phyloP scores from a whole-genome alignment of 2,888 invertebrate species.

The Agrotis exclamationis region DNA sequence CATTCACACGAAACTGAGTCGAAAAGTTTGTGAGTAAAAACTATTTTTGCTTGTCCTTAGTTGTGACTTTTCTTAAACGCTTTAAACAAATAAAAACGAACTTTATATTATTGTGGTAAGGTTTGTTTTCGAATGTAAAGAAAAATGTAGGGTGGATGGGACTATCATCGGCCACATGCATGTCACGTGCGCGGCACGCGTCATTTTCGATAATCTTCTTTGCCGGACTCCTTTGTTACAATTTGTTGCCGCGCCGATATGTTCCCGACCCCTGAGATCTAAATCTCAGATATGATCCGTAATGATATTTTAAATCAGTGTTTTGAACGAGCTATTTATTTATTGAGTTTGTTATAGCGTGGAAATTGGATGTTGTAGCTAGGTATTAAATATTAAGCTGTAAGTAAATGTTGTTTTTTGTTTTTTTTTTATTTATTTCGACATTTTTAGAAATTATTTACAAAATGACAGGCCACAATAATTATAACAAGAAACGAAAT shows the following conservation, averaged over 20 bases:
- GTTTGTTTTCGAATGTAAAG: slow-evolving; percentile 61
- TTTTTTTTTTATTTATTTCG: not conserved
- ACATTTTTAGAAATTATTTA: not conserved
- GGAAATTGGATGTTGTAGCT: slow-evolving; percentile 47
- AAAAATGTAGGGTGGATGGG: slow-evolving; percentile 77
- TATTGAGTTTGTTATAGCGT: slow-evolving; percentile 73
- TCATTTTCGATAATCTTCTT: slow-evolving; percentile 89
- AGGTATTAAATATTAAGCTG: not conserved
- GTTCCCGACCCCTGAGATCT: slow-evolving; percentile 82
- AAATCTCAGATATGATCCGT: slow-evolving; percentile 86
- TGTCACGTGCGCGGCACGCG: slow-evolving; percentile 88
- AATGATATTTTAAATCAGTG: slow-evolving; percentile 90
- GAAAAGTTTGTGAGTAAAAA: slow-evolving; percentile 63
- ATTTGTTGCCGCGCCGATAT: slow-evolving; percentile 86
- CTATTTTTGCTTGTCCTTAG: slow-evolving; percentile 66
- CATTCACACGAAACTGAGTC: slow-evolving; percentile 62
- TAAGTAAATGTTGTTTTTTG: not conserved
- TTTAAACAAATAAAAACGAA: slow-evolving; percentile 35
- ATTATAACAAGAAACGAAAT: no score
- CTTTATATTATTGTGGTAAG: slow-evolving; percentile 31
- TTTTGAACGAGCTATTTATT: slow-evolving; percentile 80
- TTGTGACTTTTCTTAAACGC: slow-evolving; percentile 59
- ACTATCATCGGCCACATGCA: slow-evolving; percentile 83
- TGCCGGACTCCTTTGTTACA: slow-evolving; percentile 89
- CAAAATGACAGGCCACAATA: not conserved